Base-by-base conservation (phyloP, 2,113 vertebrate species). In the Sakesphorus luctuosus region DNA sequence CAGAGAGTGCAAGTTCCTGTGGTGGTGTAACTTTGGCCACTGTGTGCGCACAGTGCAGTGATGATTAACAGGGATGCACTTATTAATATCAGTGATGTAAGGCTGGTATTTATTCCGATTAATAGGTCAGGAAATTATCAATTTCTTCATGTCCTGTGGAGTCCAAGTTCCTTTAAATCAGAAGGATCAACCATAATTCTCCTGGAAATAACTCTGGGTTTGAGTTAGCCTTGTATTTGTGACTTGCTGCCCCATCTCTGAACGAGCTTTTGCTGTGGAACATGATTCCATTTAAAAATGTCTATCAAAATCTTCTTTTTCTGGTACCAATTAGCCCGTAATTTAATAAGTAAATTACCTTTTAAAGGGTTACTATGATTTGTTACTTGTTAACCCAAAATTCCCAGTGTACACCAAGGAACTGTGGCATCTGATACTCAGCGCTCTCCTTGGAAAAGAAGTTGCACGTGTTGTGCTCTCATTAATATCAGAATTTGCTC, bases 331-430 rank as follows among this genome's bases (percentile, higher is more conserved):
- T 90, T 84, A 83, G 24, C 55, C 50, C 33, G 35, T 83, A 38
- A 96, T 90, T 88, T 96, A 95, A 96, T 92, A 69, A 95, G 86
- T 92, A 90, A 92, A 85, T 93, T 81, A 52, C 76, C 63, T 83
- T 93, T 91, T 94, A 72, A 97, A 94, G 84, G 71, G 29, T 87
- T 93, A 89, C 91, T 85, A 11, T 46, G 16, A 82, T 69, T 92
- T 73, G 94, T 94, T 96, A 97, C 84, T 91, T 73, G 94, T 97
- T 96, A 97, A 96, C 93, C 87, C 89, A 94, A 82, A 87, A 73
- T 68, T 78, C 74, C 44, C 36, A 8, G 71, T 1, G 40, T 49
- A 69, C 71, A 87, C 53, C 66, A 35, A 55, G 52, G 16, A 7
- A 18, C 74, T 84, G 14, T 35, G 61, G 16, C 79, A 24, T 29